phyloP scores from a whole-genome alignment of 2,113 vertebrate genomes.

The Petaurus breviceps region DNA sequence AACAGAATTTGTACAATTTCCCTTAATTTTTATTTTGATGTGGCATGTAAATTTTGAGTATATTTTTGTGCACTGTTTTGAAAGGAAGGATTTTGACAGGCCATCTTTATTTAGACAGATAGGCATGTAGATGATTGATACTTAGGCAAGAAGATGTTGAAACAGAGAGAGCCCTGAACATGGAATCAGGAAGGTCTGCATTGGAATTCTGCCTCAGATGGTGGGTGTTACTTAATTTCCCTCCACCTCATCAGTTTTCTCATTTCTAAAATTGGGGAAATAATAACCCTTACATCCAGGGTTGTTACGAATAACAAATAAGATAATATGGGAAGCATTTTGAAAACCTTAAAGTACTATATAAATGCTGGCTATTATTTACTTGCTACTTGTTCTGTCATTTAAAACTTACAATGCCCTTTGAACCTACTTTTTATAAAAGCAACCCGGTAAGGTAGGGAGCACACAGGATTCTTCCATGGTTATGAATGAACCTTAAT shows the following conservation, averaged over 20 bases:
- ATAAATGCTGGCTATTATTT: background rate
- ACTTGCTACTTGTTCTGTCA: background rate
- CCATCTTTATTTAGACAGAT: background rate
- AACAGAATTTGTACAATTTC: background rate
- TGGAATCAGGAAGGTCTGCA: background rate
- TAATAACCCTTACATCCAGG: background rate
- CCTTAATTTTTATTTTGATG: background rate
- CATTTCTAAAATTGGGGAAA: background rate
- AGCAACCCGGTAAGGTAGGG: background rate
- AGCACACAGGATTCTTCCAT: background rate
- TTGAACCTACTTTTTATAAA: background rate
- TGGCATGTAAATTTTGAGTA: background rate
- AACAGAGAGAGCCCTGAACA: background rate
- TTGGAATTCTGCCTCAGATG: background rate
- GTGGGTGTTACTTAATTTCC: background rate
- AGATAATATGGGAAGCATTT: background rate
- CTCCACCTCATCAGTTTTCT: background rate
- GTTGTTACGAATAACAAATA: background rate
- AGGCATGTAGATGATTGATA: background rate
- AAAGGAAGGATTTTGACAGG: background rate
- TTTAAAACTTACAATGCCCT: background rate
- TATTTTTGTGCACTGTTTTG: background rate
- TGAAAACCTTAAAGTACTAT: background rate
- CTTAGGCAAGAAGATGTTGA: background rate
- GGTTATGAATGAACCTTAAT: background rate